These are phyloP conservation scores for Crossaster papposus DNA, from an alignment of 53 echinoderm and acorn worm species.

Conservation along the genomic window DNA sequence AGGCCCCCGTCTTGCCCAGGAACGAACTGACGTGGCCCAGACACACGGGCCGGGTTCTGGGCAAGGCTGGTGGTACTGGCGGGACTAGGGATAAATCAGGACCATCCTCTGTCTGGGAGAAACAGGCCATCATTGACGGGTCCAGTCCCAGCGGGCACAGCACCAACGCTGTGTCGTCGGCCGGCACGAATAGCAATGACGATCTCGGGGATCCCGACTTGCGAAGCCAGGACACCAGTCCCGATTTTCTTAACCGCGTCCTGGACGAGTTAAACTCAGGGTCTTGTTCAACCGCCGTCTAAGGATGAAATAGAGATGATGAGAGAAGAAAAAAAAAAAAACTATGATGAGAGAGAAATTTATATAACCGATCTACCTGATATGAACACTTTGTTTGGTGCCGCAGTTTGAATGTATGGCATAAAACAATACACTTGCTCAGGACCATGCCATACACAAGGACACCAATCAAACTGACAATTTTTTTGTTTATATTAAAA, in stretches of 20 bases:
- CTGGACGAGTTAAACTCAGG: conserved; percentile 61
- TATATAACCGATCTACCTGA: conserved; percentile 56
- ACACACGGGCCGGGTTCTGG: conserved; percentile 18
- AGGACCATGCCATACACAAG: conserved; percentile 24
- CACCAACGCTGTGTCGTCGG: background rate
- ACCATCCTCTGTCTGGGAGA: conserved; percentile 51
- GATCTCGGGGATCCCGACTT: background rate
- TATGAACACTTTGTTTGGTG: conserved; percentile 17
- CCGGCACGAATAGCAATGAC: background rate
- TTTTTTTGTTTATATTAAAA: no score
- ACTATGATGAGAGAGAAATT: conserved; percentile 48
- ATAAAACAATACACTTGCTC: conserved; percentile 34
- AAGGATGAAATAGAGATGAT: conserved; percentile 27
- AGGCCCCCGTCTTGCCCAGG: background rate
- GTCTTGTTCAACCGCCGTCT: conserved; percentile 21
- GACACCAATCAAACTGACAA: background rate
- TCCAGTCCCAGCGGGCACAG: background rate
- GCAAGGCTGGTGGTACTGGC: background rate
- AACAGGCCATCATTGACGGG: conserved; percentile 3
- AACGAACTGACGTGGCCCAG: conserved; percentile 59
- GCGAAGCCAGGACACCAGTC: conserved; percentile 58
- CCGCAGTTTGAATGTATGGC: conserved; percentile 6
- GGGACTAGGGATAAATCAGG: background rate
- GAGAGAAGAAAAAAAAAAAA: conserved; percentile 25
- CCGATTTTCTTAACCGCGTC: conserved; percentile 63